Base-by-base conservation (phyloP, 64 coral and sea anemone species). In the Pachyseris speciosa region DNA sequence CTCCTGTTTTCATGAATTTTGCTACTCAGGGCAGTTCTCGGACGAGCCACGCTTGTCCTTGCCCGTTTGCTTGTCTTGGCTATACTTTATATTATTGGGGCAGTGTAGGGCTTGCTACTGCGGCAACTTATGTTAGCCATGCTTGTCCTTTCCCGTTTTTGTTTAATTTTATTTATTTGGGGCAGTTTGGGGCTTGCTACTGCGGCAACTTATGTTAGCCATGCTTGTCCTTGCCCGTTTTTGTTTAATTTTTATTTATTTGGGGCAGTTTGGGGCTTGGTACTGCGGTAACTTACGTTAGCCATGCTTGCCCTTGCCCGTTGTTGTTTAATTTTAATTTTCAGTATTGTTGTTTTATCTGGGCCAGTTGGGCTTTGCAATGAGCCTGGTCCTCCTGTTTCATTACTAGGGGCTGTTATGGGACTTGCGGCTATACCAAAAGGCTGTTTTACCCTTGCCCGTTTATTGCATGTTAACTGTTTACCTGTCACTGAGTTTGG, bases 231-330 rank as follows among this genome's bases (percentile, higher is more conserved):
- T 70, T 70, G 67, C 67, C 34, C 67, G 33, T 70, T 20, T 4
- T 37, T 74, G 37, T 74, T 74, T 28, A 22, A 64, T 64, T 64
- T 64, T 28, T 64, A 4, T 22, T 64, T 26, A 64, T 64, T 64
- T 31, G 60, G 60, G 60, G 22, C 60, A 64, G 60, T 64, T 64
- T 64, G 4, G 60, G 60, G 68, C 70, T 74, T 39, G 37, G 19
- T 45, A 27, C 40, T 74, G 70, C 22, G 22, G 70, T 11, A 2
- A 45, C 70, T 64, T 28, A 64, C 60, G 4, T 64, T 64, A 64
- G 70, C 70, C 38, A 74, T 74, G 70, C 70, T 74, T 70, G 30
- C 30, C 67, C 67, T 70, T 70, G 67, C 67, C 34, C 67, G 33
- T 70, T 20, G 7, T 37, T 74, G 37, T 74, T 74, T 28, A 22